Evolutionary conservation across 2,113 vertebrate genomes (phyloP).

Genomic region (Tapirus terrestris): DNA sequence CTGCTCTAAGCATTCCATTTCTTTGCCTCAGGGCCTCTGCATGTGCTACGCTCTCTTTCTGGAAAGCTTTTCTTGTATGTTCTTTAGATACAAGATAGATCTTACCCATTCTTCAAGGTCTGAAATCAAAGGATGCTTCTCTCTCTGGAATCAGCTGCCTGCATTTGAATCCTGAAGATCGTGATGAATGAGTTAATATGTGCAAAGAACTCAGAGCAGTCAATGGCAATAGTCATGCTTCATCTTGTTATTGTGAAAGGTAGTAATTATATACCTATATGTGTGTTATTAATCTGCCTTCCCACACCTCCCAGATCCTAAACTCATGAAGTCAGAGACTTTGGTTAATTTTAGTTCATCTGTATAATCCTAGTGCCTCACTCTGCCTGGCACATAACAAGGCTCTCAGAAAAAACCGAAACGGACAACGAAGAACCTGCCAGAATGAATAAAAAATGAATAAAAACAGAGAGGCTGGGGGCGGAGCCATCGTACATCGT

Average conservation of each 20-base stretch:
- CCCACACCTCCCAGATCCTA: not conserved
- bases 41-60: not conserved
- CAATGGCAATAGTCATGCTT: not conserved
- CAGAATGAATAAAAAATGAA: fast-evolving
- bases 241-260: not conserved
- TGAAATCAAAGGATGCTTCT: not conserved
- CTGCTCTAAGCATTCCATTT: not conserved
- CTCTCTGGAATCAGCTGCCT: not conserved
- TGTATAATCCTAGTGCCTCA: not conserved
- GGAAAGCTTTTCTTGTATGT: not conserved
- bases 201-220: not conserved
- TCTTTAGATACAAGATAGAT: not conserved
- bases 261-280: not conserved
- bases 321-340: not conserved
- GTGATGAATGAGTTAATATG: not conserved
- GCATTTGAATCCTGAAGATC: not conserved
- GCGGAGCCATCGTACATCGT: not conserved
- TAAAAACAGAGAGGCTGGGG: fast-evolving
- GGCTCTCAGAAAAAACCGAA: fast-evolving
- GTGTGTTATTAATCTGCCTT: not conserved
- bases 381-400: too few species aligned
- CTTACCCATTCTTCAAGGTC: not conserved
- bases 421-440: fast-evolving
- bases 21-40: not conserved
- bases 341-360: not conserved